Evolutionary conservation across 2,888 invertebrate species (phyloP), one percentile per base, ranked within the genome.

Genomic region (Elegia similella): DNA sequence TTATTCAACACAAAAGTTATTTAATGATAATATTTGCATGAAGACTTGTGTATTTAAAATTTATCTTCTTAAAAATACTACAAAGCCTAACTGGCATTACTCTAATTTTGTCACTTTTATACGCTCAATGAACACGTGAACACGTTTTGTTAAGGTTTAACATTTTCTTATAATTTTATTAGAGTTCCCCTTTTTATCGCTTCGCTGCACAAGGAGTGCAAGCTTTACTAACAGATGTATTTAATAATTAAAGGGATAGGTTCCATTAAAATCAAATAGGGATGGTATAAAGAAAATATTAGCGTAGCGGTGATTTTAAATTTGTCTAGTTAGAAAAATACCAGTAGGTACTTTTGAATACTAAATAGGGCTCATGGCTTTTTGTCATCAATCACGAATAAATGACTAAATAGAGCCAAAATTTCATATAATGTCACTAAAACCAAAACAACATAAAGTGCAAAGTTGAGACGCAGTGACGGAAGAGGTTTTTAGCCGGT

Each of bases 191-290:
- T 0, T 38, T 10, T 42, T 29, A 48, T 34, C 48, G 42, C 42
- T 30, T 56, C 29, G 42, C 42, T 23, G 10, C 17, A 10, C 13
- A 13, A 23, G 56, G n/a, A 48, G 6, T 12, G 13, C 56, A 23
- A 7, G 23, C 57, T 62, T 69, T 59, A 50, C 6, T 6, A 76
- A 75, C 82, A 81, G 76, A 81, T 79, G 80, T 70, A 61, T 70
- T 60, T 64, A 53, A 69, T 71, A 73, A 76, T 77, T 72, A 80
- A 79, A 76, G 74, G 75, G 74, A 71, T 75, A 78, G 75, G 74
- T 78, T 67, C 62, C 48, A 57, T 62, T 57, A 71, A 67, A 69
- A 65, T 72, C 76, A 75, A 77, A 75, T 66, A 63, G 64, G 63
- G 63, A 59, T 63, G 62, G 60, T 57, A 60, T 42, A 58, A 34